Conservation (phyloP, 1,140 invertebrate species). For the Sesamia nonagrioides region DNA sequence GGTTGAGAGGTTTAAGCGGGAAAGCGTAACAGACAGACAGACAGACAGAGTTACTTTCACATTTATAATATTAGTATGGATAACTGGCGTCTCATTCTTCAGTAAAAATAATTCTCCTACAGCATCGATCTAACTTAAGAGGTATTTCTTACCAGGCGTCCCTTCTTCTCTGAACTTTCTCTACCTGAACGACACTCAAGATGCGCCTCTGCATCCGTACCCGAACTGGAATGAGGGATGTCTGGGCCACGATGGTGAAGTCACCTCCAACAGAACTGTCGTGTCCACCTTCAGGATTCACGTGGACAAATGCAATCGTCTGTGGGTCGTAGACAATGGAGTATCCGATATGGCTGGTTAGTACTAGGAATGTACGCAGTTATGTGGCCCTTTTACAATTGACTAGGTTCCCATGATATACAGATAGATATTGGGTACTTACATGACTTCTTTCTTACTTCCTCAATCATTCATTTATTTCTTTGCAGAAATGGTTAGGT, state of each 20-base stretch:
- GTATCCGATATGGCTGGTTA: constrained; percentile 88
- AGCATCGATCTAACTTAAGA: background rate
- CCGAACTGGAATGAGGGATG: constrained; percentile 91
- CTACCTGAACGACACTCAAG: constrained; percentile 81
- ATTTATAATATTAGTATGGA: no score
- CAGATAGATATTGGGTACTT: no score
- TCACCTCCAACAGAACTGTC: constrained; percentile 76
- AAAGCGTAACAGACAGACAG: no score
- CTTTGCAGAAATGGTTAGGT: no score
- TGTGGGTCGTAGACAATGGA: constrained; percentile 90
- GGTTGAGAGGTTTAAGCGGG: no score
- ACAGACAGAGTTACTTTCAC: no score
- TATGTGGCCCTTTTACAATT: no score
- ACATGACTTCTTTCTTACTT: no score
- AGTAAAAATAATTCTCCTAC: no score
- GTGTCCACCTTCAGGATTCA: constrained; percentile 88
- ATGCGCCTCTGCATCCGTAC: constrained; percentile 90
- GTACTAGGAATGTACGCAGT: constrained; percentile 18
- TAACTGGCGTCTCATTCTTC: no score
- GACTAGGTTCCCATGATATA: no score
- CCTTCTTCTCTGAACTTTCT: constrained; percentile 88
- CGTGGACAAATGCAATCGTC: constrained; percentile 89
- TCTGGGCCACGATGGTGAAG: constrained; percentile 74
- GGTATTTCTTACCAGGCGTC: constrained; percentile 58
- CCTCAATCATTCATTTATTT: no score